These are phyloP conservation scores for Perodicticus potto DNA, from an alignment of 2,797 vertebrate species.

Conservation along the genomic window DNA sequence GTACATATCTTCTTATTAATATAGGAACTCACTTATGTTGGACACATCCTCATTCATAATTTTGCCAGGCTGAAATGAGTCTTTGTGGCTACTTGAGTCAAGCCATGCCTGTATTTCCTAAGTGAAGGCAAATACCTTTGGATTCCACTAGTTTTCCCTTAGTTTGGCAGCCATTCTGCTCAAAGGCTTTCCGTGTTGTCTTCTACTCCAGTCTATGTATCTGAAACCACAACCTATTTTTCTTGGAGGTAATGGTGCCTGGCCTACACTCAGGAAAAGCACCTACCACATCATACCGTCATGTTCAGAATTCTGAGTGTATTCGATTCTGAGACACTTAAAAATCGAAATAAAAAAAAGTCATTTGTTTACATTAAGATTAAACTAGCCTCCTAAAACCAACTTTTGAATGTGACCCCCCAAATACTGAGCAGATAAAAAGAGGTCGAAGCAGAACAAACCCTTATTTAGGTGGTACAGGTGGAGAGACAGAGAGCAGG, in stretches of 20 bases:
- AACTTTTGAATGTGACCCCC: neutral
- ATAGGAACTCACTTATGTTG: neutral
- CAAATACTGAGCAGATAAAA: neutral
- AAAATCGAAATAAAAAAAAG: neutral
- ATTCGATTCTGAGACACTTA: neutral
- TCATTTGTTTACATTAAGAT: neutral
- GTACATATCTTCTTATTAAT: neutral
- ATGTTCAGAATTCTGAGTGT: neutral
- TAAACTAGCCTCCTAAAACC: neutral
- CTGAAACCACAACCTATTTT: conserved; percentile 2
- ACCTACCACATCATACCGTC: neutral
- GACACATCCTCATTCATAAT: neutral
- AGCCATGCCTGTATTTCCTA: neutral
- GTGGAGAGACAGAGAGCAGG: neutral
- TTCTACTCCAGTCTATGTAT: neutral
- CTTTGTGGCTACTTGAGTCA: neutral
- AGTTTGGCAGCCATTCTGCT: neutral
- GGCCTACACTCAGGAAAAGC: neutral
- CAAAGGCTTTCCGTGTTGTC: neutral
- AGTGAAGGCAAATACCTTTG: neutral
- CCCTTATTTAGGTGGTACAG: neutral
- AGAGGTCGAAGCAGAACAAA: neutral
- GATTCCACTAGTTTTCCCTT: neutral
- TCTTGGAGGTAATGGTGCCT: neutral
- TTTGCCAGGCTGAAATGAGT: conserved; percentile 11